phyloP scores from a whole-genome alignment of 2,888 invertebrate species.

The Pardosa pseudoannulata region DNA sequence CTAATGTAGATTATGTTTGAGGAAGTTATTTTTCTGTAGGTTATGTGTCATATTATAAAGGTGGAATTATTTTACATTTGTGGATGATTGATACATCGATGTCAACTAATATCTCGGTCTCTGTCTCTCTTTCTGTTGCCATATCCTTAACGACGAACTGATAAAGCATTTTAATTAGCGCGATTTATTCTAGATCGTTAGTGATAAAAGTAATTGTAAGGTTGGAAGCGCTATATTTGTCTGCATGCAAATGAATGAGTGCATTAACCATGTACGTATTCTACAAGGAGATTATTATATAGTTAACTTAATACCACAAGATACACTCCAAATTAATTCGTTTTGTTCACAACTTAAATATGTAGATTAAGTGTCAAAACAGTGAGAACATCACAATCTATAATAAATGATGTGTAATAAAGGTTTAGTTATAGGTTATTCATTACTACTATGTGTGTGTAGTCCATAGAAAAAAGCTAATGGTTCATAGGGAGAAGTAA shows the following conservation, averaged over 20 bases:
- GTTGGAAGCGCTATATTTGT: neutral
- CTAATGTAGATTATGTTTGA: neutral
- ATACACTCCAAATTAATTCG: too few relatives aligned
- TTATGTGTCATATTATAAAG: neutral
- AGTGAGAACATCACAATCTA: too few relatives aligned
- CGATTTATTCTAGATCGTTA: neutral
- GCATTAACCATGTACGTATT: too few relatives aligned
- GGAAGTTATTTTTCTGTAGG: neutral
- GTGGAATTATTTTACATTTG: constrained; percentile 1
- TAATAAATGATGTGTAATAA: too few relatives aligned
- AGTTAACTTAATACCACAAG: too few relatives aligned
- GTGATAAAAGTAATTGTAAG: neutral
- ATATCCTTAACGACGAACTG: neutral
- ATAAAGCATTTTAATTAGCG: neutral
- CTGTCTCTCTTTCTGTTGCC: neutral
- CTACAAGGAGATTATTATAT: too few relatives aligned
- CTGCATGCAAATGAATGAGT: neutral
- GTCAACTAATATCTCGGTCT: neutral
- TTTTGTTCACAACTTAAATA: too few relatives aligned
- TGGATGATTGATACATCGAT: neutral
- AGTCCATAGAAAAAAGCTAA: too few relatives aligned
- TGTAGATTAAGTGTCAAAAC: too few relatives aligned
- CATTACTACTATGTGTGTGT: too few relatives aligned
- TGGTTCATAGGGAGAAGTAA: too few relatives aligned
- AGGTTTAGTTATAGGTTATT: too few relatives aligned